Base-by-base conservation (phyloP, 1,140 invertebrate species). In the Drosophila oshimai region DNA sequence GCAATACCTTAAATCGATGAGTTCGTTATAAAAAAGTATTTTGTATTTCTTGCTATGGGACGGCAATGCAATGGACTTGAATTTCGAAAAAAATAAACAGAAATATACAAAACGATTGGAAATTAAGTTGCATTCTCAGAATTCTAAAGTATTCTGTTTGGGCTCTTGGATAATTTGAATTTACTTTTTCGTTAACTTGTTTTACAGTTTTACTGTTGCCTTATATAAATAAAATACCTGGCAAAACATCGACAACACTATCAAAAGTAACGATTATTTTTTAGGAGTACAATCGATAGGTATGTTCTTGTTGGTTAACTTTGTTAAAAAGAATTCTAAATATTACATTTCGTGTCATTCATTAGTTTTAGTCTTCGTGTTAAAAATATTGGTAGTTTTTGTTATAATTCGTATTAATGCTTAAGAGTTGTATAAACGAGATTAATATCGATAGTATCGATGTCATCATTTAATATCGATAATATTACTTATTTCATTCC, bases 11-110 rank as follows among this genome's bases (percentile, higher is more conserved):
- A 49, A 42, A 26, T 60, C 33, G 29, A 70, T 71, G 37, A 57
- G 13, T 51, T 17, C 7, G 33, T 28, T 31, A 13, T 29, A 31
- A 50, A 67, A 44, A 53, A 41, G 18, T 26, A 64, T 41, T 26
- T 28, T 0, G 1, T 37, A 28, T 41, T 57, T 29, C 13, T 65
- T 31, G 6, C 68, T 72, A 72, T 72, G 69, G 69, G 69, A 72
- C 69, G 69, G 69, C 69, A 72, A 72, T 72, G 57, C 41, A 69
- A 68, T 72, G 69, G 69, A 72, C 68, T 46, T 61, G 15, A 55
- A 69, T 69, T 69, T 69, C 10, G 46, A 15, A 45, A 60, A 51
- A 29, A 24, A 10, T 1, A 46, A 7, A 12, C 5, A 20, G 17
- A 45, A 29, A 15, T 2, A 15, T 37, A 15, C 13, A 4, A 12